Conservation (phyloP, 2,888 invertebrate species). For the Chaitophorus viminalis region DNA sequence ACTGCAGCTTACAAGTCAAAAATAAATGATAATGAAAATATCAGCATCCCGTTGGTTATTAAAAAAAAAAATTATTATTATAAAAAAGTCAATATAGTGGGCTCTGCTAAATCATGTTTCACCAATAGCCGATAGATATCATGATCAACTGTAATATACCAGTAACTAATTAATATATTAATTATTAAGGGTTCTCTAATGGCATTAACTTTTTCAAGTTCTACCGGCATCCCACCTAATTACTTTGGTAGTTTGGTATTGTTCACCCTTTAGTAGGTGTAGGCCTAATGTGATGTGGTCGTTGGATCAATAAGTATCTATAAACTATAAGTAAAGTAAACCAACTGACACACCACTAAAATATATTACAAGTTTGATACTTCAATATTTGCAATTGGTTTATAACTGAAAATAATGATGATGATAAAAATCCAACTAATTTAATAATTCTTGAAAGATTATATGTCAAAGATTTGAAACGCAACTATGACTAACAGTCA, state of each 20-base stretch:
- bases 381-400: background rate
- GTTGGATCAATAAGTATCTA: constrained; percentile 3
- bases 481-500: too few species aligned
- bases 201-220: background rate
- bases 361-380: background rate
- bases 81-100: background rate
- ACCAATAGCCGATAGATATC: background rate
- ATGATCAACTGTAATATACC: background rate
- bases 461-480: too few species aligned
- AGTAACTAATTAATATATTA: too few species aligned
- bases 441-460: too few species aligned
- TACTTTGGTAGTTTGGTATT: background rate
- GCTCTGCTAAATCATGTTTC: background rate
- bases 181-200: background rate
- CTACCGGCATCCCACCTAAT: background rate
- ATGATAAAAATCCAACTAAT: too few species aligned
- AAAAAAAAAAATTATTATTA: background rate
- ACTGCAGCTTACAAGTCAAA: too few species aligned
- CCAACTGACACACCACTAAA: background rate
- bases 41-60: background rate
- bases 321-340: background rate
- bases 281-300: background rate
- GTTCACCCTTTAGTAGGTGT: background rate
- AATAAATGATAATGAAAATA: background rate
- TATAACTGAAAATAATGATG: background rate